These are phyloP conservation scores for Campopleginae sp. DNA, from an alignment of 2,888 invertebrate species.

Conservation along the genomic window DNA sequence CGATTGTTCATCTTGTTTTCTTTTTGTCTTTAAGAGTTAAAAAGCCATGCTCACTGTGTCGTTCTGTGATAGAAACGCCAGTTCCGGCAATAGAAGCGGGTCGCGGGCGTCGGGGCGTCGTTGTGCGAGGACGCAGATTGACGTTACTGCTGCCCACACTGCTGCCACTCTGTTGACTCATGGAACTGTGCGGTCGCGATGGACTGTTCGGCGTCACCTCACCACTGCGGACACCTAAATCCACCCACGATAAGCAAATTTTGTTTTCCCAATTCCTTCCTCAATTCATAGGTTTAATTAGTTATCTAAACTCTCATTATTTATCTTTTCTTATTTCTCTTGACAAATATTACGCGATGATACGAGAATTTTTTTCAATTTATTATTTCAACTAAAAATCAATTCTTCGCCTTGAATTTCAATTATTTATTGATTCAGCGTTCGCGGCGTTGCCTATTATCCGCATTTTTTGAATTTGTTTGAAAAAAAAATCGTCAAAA, in stretches of 20 bases:
- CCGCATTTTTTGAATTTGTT: not conserved
- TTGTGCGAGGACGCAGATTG: conserved; percentile 87
- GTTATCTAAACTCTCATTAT: conserved; percentile 40
- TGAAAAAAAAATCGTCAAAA: not conserved
- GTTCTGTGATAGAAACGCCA: conserved; percentile 88
- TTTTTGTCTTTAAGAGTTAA: conserved; percentile 66
- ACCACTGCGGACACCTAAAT: conserved; percentile 89
- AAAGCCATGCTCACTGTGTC: conserved; percentile 84
- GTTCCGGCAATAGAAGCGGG: conserved; percentile 94
- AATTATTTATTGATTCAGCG: not conserved
- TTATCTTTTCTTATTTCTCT: conserved; percentile 28
- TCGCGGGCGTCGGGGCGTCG: conserved; percentile 89
- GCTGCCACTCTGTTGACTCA: conserved; percentile 90
- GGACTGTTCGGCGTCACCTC: conserved; percentile 90
- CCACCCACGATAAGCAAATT: conserved; percentile 75
- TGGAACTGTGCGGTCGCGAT: conserved; percentile 94
- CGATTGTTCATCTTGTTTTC: conserved; percentile 7
- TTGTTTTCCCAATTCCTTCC: conserved; percentile 34
- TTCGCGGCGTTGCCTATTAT: not conserved
- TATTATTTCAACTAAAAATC: not conserved
- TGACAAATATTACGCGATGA: not conserved
- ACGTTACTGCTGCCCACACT: conserved; percentile 85
- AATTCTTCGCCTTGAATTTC: not conserved
- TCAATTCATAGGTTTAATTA: conserved; percentile 9
- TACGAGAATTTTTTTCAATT: not conserved